Conservation (phyloP, 2,888 invertebrate species). For the Anagyrus pseudococci region DNA sequence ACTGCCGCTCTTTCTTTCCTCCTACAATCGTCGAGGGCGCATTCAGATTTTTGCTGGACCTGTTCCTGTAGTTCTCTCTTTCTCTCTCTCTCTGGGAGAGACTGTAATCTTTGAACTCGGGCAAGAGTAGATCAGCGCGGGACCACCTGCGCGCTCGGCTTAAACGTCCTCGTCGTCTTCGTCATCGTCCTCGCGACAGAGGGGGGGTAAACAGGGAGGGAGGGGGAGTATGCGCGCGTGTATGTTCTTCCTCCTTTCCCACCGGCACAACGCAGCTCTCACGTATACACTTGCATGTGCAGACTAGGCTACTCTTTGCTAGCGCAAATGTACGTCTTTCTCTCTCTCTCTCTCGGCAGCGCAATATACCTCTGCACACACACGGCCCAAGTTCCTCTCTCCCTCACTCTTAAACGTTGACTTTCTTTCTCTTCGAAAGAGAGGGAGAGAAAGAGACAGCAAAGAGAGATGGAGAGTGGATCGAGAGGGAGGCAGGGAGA, state of each 20-base stretch:
- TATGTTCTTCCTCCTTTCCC: constrained; percentile 20
- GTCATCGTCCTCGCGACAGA: neutral
- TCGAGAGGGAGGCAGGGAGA: too few species aligned
- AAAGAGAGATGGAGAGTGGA: too few species aligned
- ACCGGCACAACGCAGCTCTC: too few species aligned
- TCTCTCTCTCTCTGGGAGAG: neutral
- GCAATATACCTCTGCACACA: neutral
- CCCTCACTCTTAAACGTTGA: constrained; percentile 19
- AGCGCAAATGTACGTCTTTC: too few species aligned
- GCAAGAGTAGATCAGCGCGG: neutral
- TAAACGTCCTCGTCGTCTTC: neutral
- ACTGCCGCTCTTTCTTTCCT: too few species aligned
- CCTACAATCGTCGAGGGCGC: neutral
- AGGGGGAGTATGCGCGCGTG: too few species aligned
- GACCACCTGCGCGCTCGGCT: constrained; percentile 30
- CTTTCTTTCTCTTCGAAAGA: too few species aligned
- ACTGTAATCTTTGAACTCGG: constrained; percentile 14
- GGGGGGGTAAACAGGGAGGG: too few species aligned
- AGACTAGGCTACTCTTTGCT: constrained; percentile 33
- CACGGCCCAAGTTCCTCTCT: constrained; percentile 24
- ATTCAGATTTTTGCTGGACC: constrained; percentile 17
- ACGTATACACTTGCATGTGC: constrained; percentile 28
- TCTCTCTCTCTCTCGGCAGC: too few species aligned
- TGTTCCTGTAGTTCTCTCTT: neutral
- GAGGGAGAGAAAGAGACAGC: too few species aligned